Evolutionary conservation across 2,113 vertebrate species (phyloP).

Genomic region (Lepisosteus oculatus): DNA sequence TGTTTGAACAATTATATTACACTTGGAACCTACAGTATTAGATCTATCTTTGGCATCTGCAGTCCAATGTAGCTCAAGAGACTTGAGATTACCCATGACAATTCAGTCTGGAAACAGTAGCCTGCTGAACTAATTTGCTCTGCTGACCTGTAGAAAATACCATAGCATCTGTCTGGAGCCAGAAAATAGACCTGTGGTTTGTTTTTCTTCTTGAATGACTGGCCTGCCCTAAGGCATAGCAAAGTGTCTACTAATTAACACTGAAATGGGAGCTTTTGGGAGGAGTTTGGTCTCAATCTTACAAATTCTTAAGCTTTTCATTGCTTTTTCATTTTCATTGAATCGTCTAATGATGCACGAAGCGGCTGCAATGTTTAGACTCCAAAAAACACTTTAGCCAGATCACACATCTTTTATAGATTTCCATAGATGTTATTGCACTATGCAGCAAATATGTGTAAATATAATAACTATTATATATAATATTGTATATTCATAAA

Average conservation of each 20-base stretch:
- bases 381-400: slow-evolving; percentile 9
- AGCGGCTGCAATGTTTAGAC: slow-evolving; percentile 5
- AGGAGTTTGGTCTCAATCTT: background rate
- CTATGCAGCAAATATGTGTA: too few species aligned
- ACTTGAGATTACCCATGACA: slow-evolving; percentile 25
- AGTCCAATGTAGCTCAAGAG: slow-evolving; percentile 8
- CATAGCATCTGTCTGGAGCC: slow-evolving; percentile 17
- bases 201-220: background rate
- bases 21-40: slow-evolving; percentile 13
- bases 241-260: slow-evolving; percentile 23
- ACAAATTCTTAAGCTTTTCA: background rate
- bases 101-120: slow-evolving; percentile 17
- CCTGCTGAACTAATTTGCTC: slow-evolving; percentile 22
- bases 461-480: too few species aligned
- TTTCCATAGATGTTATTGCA: too few species aligned
- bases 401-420: background rate
- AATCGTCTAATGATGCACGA: slow-evolving; percentile 21
- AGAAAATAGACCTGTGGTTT: slow-evolving; percentile 14
- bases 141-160: slow-evolving; percentile 12
- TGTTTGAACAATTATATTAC: background rate
- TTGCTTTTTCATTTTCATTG: background rate
- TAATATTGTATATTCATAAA: too few species aligned
- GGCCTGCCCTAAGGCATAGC: slow-evolving; percentile 9
- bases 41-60: slow-evolving; percentile 26
- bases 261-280: slow-evolving; percentile 6